Evolutionary conservation across 2,113 vertebrate genomes (phyloP), one percentile per base, ranked within the genome.

Genomic region (Ornithorhynchus anatinus): DNA sequence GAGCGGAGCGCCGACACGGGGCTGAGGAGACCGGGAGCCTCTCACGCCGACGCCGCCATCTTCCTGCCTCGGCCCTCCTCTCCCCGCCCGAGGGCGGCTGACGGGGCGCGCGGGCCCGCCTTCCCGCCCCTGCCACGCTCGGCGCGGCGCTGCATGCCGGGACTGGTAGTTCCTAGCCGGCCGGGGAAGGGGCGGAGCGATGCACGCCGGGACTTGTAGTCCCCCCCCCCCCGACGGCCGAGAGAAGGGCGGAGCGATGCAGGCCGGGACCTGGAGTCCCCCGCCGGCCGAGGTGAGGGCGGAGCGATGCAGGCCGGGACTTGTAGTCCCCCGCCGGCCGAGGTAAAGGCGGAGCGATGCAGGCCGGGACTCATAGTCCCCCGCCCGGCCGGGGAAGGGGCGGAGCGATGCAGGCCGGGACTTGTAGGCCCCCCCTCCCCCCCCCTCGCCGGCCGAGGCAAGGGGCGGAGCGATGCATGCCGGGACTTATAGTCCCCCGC

Each of bases 301-400:
- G 43, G 80, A 77, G 77, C 72, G 31, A 0, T 72, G 79, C 64
- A 79, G 83, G 67, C 51, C 6, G 15, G n/a, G 5, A 17, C 9
- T 17, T 8, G n/a, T n/a, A n/a, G n/a, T n/a, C n/a, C n/a, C n/a
- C n/a, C n/a, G n/a, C n/a, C n/a, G n/a, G n/a, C n/a, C n/a, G n/a
- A n/a, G n/a, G n/a, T n/a, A n/a, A n/a, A n/a, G n/a, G n/a, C 23
- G 15, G 15, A 10, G 16, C 58, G 2, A 1, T 0, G 25, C 53
- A 53, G 33, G 32, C 1, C 20, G 80, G 82, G 76, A 77, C 6
- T 2, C 71, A 76, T 75, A 82, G 82, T 88, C 22, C 25, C 0
- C 1, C 0, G 0, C 0, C 0, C 1, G 0, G n/a, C 8, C 0
- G 4, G 0, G 0, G 3, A 1, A 1, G 22, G 0, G 0, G 1